A percentile compares a stretch with the other conserved stretches of the same genome.
These are phyloP conservation scores for Aspidiotus rigidus DNA, from an alignment of 2,888 invertebrate genomes.

Conservation along the genomic window DNA sequence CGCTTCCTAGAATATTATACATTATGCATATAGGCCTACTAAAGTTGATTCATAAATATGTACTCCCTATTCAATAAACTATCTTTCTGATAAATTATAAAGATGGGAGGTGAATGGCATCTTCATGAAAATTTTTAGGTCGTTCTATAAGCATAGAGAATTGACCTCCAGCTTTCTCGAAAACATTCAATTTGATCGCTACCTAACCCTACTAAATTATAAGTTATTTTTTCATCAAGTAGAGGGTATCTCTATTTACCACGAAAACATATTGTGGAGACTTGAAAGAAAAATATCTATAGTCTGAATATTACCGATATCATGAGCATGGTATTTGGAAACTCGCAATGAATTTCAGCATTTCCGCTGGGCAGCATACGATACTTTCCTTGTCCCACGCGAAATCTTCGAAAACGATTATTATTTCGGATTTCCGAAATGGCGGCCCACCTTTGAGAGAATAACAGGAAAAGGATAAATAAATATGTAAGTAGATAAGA, in stretches of 20 bases:
- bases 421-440: constrained; percentile 35
- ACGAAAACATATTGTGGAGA: neutral
- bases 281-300: neutral
- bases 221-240: neutral
- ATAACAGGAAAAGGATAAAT: neutral
- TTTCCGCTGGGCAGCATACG: constrained; percentile 38
- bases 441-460: constrained; percentile 34
- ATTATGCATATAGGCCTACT: too few species aligned
- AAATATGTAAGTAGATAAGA: neutral
- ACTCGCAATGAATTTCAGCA: constrained; percentile 40
- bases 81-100: too few species aligned
- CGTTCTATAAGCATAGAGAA: too few species aligned
- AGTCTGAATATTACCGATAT: constrained; percentile 37
- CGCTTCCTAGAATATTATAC: too few species aligned
- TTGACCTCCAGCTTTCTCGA: too few species aligned
- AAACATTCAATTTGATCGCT: too few species aligned
- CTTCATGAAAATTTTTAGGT: too few species aligned
- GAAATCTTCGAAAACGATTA: constrained; percentile 36
- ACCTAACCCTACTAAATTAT: neutral
- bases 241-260: neutral
- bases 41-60: too few species aligned
- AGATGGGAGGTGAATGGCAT: too few species aligned
- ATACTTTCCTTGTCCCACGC: constrained; percentile 39
- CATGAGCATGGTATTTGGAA: constrained; percentile 38
- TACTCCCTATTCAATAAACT: too few species aligned